Evolutionary conservation across 2,888 invertebrate species (phyloP).

Genomic region (Stegana nigrithorax): DNA sequence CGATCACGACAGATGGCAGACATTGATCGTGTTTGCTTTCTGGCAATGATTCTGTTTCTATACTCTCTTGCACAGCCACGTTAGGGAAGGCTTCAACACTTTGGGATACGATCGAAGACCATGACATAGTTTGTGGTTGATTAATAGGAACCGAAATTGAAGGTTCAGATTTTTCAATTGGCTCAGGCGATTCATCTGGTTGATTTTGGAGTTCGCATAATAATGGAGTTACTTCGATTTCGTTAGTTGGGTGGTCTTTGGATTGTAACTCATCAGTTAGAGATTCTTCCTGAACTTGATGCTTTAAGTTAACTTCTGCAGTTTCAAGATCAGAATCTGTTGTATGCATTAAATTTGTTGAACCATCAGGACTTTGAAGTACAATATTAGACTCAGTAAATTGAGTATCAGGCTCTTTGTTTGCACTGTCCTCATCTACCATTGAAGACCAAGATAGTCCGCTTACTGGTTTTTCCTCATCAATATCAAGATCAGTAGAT

Average conservation of each 20-base stretch:
- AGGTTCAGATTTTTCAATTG: too few species aligned
- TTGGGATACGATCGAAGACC: slow-evolving; percentile 37
- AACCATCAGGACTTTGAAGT: too few species aligned
- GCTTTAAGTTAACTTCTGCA: too few species aligned
- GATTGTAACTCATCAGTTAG: background rate
- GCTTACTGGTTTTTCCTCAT: too few species aligned
- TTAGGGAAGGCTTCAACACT: background rate
- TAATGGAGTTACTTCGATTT: background rate
- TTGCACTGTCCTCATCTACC: slow-evolving; percentile 19
- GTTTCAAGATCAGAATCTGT: too few species aligned
- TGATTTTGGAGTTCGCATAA: background rate
- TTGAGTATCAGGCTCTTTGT: too few species aligned
- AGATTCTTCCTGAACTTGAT: background rate
- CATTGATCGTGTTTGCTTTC: slow-evolving; percentile 29
- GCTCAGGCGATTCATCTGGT: background rate
- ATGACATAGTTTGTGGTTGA: slow-evolving; percentile 14
- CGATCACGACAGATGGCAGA: background rate
- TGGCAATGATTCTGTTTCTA: slow-evolving; percentile 23
- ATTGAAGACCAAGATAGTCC: slow-evolving; percentile 42
- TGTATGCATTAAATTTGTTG: too few species aligned
- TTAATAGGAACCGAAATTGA: too few species aligned
- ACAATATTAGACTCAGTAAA: too few species aligned
- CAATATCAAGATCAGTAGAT: too few species aligned
- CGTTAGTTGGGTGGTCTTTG: background rate
- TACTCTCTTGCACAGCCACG: background rate